Percentiles rank a stretch among this genome's conserved stretches.
Evolutionary conservation across 2,888 invertebrate species (phyloP).

Genomic region (Apamea monoglypha): DNA sequence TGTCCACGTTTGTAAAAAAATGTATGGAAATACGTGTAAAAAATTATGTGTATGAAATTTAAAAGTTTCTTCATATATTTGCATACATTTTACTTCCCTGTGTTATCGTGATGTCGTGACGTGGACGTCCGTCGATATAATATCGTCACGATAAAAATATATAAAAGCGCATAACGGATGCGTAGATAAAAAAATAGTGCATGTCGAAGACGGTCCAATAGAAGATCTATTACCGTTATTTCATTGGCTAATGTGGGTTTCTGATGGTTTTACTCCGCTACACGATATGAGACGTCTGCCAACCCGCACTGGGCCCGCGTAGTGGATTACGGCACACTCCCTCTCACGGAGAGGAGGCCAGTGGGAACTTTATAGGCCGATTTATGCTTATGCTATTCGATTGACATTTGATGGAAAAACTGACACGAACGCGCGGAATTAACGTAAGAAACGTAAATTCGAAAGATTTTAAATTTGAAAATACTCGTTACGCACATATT

Average conservation of each 20-base stretch:
- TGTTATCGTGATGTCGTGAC: background rate
- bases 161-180: background rate
- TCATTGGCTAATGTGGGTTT: background rate
- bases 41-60: background rate
- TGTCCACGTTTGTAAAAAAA: background rate
- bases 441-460: too few species aligned
- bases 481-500: background rate
- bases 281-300: too few species aligned
- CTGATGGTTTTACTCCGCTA: slow-evolving; percentile 2
- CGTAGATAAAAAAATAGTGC: background rate
- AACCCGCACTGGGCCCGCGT: too few species aligned
- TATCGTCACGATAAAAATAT: background rate
- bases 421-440: background rate
- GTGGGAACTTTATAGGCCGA: too few species aligned
- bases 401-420: slow-evolving; percentile 14
- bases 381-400: background rate
- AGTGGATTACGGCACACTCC: too few species aligned
- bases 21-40: background rate
- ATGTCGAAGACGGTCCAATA: background rate
- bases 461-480: too few species aligned
- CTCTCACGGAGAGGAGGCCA: too few species aligned
- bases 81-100: background rate
- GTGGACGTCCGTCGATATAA: background rate
- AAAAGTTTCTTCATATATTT: background rate
- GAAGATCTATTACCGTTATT: background rate